These are phyloP conservation scores for Acinonyx jubatus DNA, from an alignment of 2,113 vertebrate genomes.

Conservation along the genomic window DNA sequence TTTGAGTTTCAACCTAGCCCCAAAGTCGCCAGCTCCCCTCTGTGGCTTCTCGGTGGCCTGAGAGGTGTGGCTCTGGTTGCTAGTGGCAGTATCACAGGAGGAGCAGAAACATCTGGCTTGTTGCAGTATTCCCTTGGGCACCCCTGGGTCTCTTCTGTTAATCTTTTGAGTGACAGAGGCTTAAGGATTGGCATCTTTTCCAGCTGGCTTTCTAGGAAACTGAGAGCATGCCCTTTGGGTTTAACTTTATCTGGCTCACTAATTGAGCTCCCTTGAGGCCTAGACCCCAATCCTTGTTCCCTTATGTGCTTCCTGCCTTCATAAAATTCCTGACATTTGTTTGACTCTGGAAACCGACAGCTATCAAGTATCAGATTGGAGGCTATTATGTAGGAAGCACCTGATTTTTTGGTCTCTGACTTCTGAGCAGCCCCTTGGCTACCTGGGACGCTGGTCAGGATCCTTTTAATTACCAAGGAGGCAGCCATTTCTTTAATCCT, in stretches of 20 bases:
- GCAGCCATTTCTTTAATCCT: slow-evolving; percentile 57
- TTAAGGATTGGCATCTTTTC: slow-evolving; percentile 70
- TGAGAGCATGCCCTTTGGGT: slow-evolving; percentile 57
- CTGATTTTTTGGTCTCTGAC: slow-evolving; percentile 53
- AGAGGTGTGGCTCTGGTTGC: slow-evolving; percentile 4
- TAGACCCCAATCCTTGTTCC: slow-evolving; percentile 66
- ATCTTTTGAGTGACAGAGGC: slow-evolving; percentile 77
- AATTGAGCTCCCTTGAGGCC: slow-evolving; percentile 72
- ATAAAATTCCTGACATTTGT: slow-evolving; percentile 74
- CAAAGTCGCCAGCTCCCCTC: neutral
- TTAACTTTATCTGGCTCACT: slow-evolving; percentile 75
- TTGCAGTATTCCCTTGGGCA: slow-evolving; percentile 50
- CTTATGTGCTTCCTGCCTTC: slow-evolving; percentile 72
- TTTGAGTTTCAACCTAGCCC: neutral
- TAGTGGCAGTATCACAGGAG: neutral
- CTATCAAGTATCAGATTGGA: slow-evolving; percentile 69
- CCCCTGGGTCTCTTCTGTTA: slow-evolving; percentile 63
- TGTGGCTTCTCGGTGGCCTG: slow-evolving; percentile 36
- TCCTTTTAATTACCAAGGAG: slow-evolving; percentile 40
- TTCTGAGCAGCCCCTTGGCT: neutral
- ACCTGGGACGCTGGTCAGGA: slow-evolving; percentile 49
- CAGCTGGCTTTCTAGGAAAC: slow-evolving; percentile 76
- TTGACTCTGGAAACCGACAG: slow-evolving; percentile 68
- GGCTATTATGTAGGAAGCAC: slow-evolving; percentile 72
- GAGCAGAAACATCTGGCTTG: slow-evolving; percentile 69